These are phyloP conservation scores for Phthorimaea operculella DNA, from an alignment of 1,140 invertebrate genomes.

Conservation along the genomic window DNA sequence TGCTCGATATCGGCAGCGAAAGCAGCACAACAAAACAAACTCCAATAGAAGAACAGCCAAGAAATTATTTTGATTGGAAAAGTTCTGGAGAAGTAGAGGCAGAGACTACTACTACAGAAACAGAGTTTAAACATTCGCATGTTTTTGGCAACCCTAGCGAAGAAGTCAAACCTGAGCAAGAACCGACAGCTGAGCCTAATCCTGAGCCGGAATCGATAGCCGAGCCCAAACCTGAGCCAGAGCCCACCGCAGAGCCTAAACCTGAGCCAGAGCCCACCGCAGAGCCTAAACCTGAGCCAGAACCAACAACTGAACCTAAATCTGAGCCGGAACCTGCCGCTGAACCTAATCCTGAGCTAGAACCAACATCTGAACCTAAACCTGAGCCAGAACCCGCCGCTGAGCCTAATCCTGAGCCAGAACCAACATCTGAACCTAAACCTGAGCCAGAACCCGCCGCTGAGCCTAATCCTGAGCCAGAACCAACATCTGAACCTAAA, in stretches of 20 bases:
- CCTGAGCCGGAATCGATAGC: conserved; percentile 20
- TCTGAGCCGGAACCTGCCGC: conserved; percentile 28
- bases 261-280: conserved; percentile 28
- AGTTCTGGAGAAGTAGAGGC: conserved; percentile 29
- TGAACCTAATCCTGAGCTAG: conserved; percentile 30
- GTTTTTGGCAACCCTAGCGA: conserved; percentile 37
- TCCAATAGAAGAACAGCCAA: conserved; percentile 32
- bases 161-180: conserved; percentile 13
- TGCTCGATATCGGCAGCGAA: conserved; percentile 31
- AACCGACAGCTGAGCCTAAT: conserved; percentile 28
- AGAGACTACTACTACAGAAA: conserved; percentile 44
- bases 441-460: conserved; percentile 25
- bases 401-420: too few relatives aligned
- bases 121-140: conserved; percentile 42
- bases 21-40: conserved; percentile 22
- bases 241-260: conserved; percentile 25
- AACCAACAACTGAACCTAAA: conserved; percentile 31
- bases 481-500: conserved; percentile 20
- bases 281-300: conserved; percentile 28
- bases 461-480: conserved; percentile 13
- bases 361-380: conserved; percentile 34
- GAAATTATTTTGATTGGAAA: conserved; percentile 43
- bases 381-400: conserved; percentile 28
- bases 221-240: conserved; percentile 22
- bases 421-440: conserved; percentile 16